phyloP scores from a whole-genome alignment of 1,140 invertebrate species.

The Brachionus manjavacas region DNA sequence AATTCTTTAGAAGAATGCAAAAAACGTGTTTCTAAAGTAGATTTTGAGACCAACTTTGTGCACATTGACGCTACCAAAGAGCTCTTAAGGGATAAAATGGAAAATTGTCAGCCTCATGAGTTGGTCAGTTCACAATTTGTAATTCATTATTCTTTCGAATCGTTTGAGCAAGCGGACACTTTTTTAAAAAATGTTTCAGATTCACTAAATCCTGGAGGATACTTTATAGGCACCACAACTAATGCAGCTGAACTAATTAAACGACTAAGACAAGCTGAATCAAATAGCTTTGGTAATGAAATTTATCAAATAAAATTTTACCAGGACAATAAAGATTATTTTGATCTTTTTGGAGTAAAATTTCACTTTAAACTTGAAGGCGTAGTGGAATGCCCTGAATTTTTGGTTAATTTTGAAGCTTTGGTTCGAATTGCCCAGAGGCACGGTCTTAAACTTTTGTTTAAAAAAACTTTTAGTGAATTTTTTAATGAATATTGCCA shows the following conservation, averaged over 20 bases:
- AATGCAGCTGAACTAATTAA: constrained; percentile 84
- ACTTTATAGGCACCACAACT: constrained; percentile 91
- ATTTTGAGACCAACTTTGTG: constrained; percentile 84
- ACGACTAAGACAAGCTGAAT: constrained; percentile 63
- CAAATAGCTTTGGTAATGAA: constrained; percentile 75
- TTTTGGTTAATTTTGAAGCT: constrained; percentile 85
- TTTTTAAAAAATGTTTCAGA: constrained; percentile 89
- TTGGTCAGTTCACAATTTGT: constrained; percentile 94
- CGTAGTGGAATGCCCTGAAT: constrained; percentile 96
- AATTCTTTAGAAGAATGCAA: constrained; percentile 79
- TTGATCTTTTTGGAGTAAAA: constrained; percentile 86
- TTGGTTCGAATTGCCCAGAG: constrained; percentile 73
- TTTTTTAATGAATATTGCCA: constrained; percentile 68
- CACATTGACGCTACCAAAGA: constrained; percentile 79
- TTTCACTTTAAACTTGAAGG: constrained; percentile 92
- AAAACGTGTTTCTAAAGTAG: constrained; percentile 56
- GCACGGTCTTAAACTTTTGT: constrained; percentile 72
- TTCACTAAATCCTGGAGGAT: constrained; percentile 78
- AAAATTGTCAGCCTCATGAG: constrained; percentile 65
- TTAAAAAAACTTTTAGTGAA: constrained; percentile 70
- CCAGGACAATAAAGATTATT: constrained; percentile 64
- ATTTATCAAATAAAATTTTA: constrained; percentile 74
- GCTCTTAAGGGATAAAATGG: constrained; percentile 63
- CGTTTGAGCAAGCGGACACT: constrained; percentile 76
- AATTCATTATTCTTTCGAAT: constrained; percentile 89